Evolutionary conservation across 1,140 invertebrate species (phyloP), one percentile per base, ranked within the genome.

Genomic region (Mamestra configurata): DNA sequence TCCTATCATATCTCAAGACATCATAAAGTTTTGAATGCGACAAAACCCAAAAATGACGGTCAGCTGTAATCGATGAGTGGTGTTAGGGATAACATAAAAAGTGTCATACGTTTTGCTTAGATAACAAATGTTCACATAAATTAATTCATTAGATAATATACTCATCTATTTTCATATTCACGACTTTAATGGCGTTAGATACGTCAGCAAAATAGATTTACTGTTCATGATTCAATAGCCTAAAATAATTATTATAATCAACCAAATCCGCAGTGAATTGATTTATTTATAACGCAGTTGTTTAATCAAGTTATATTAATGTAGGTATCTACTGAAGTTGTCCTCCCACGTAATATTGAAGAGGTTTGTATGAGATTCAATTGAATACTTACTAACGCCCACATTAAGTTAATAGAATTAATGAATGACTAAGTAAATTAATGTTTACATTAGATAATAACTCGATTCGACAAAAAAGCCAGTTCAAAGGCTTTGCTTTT

Each of bases 161-260:
- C 35, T 18, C 53, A 40, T 73, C 35, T 40, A 73, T 71, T 71
- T 57, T 57, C 27, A 57, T 57, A 57, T 6, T 7, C 24, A n/a
- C 4, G 53, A 27, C 53, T 73, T 57, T 57, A 73, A 73, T 57
- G 27, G 53, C 35, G 40, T 57, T 53, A 71, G 24, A 24, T 15
- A 13, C 31, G 71, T 57, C 51, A 53, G 71, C 53, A 15, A 59
- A 73, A 73, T 20, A 57, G 51, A 57, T 73, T 73, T 73, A 73
- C 6, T 40, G 53, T 57, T 40, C 53, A 73, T 59, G 40, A 53
- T 57, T 57, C 71, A 73, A 71, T 71, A 70, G 66, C 20, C 40
- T 10, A 4, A 70, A 46, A 49, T 70, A 49, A 70, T 70, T 70
- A 70, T 46, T 70, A 49, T 70, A 61, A 49, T 70, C 40, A 49